Evolutionary conservation across 2,797 vertebrate genomes (phyloP).

Genomic region (Peromyscus aztecus): DNA sequence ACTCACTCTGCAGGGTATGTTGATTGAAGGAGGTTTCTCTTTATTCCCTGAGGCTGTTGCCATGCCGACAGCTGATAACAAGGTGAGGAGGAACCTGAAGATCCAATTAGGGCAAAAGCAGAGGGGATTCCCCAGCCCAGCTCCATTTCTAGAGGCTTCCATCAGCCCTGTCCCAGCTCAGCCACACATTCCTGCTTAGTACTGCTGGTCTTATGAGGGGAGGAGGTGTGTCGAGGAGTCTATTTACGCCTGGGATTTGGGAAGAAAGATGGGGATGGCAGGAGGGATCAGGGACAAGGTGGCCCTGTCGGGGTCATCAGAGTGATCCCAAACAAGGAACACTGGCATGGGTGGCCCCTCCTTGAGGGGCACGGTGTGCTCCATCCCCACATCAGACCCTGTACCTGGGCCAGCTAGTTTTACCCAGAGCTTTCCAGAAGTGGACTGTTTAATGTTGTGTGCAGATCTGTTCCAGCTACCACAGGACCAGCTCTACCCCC

Average conservation of each 20-base stretch:
- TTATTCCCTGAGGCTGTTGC: constrained; percentile 68
- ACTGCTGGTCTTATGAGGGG: background rate
- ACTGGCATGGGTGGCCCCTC: too few species aligned
- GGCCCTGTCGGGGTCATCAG: background rate
- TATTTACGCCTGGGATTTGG: background rate
- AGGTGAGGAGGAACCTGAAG: constrained; percentile 41
- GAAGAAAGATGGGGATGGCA: background rate
- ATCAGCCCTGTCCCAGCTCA: background rate
- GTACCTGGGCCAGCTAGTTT: background rate
- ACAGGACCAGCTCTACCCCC: background rate
- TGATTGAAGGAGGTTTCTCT: constrained; percentile 75
- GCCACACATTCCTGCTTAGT: background rate
- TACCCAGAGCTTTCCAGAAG: background rate
- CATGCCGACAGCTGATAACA: constrained; percentile 79
- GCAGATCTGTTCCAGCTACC: too few species aligned
- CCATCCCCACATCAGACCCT: background rate
- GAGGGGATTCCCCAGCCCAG: constrained; percentile 2
- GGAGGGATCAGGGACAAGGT: background rate
- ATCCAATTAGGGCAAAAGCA: constrained; percentile 4
- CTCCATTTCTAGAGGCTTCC: constrained; percentile 33
- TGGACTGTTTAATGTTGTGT: too few species aligned
- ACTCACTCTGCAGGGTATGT: constrained; percentile 39
- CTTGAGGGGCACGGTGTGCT: background rate
- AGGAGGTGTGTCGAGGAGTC: background rate
- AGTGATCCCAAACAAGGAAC: background rate